Percentiles rank a stretch among this genome's conserved stretches.
phyloP scores from a whole-genome alignment of 2,797 vertebrate species.

The Argya squamiceps region DNA sequence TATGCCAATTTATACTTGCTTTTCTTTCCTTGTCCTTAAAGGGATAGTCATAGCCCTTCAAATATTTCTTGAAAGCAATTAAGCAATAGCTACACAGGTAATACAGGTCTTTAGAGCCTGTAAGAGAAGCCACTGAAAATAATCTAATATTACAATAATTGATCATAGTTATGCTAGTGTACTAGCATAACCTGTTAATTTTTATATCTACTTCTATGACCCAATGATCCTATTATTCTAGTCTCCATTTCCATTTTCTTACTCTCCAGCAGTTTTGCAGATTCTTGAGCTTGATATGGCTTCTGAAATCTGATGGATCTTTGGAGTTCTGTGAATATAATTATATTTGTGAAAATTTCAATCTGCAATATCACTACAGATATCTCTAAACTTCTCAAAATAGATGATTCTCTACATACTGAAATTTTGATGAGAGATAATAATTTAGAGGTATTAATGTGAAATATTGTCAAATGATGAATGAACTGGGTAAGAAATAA shows the following conservation, averaged over 20 bases:
- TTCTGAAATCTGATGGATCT: background rate
- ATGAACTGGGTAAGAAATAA: background rate
- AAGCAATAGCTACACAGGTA: background rate
- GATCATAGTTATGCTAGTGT: accelerated
- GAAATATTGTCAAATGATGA: background rate
- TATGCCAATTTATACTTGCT: background rate
- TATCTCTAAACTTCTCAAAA: background rate
- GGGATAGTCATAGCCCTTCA: background rate
- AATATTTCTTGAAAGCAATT: background rate
- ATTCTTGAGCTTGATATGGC: background rate
- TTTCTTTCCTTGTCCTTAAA: background rate
- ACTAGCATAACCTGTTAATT: background rate
- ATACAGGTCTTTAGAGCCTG: background rate
- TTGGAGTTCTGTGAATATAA: background rate
- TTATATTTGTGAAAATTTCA: background rate
- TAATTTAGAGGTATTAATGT: background rate
- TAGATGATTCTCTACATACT: background rate
- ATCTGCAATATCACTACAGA: background rate
- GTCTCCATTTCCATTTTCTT: background rate
- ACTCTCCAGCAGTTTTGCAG: background rate
- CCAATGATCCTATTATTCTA: background rate
- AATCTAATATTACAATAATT: background rate
- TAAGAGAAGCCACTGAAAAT: background rate
- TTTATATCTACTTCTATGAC: background rate
- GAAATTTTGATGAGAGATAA: background rate